A percentile compares a stretch with the other conserved stretches of the same genome.
Evolutionary conservation across 1,140 invertebrate genomes (phyloP).

Genomic region (Homarus americanus): DNA sequence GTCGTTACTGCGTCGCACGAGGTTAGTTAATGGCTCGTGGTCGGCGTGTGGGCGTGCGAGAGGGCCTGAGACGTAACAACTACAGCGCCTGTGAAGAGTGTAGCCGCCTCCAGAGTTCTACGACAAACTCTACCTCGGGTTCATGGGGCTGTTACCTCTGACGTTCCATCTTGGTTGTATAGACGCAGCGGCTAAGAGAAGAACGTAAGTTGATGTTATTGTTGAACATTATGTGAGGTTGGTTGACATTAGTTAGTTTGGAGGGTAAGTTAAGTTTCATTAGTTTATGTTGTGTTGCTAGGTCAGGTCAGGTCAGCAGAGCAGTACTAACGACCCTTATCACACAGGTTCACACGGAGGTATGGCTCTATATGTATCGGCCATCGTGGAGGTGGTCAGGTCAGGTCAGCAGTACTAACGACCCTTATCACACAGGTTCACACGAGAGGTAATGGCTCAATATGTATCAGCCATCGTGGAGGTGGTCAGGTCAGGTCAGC

Average conservation of each 20-base stretch:
- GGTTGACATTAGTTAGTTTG: too few relatives aligned
- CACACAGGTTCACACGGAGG: too few relatives aligned
- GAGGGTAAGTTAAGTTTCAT: too few relatives aligned
- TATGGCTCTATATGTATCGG: too few relatives aligned
- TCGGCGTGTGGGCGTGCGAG: slow-evolving; percentile 91
- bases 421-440: too few relatives aligned
- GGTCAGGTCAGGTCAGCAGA: too few relatives aligned
- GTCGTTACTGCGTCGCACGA: slow-evolving; percentile 75
- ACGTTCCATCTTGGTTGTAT: slow-evolving; percentile 95
- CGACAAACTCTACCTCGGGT: slow-evolving; percentile 95
- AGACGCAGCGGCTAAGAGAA: slow-evolving; percentile 87
- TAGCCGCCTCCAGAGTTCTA: slow-evolving; percentile 88
- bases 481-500: too few relatives aligned
- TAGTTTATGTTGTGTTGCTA: too few relatives aligned
- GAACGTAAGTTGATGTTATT: slow-evolving; percentile 84
- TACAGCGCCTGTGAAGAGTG: slow-evolving; percentile 88
- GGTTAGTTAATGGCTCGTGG: slow-evolving; percentile 78
- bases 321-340: too few relatives aligned
- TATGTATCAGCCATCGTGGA: slow-evolving; percentile 91
- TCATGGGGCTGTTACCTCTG: slow-evolving; percentile 91
- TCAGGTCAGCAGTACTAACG: too few relatives aligned
- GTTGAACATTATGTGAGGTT: too few relatives aligned
- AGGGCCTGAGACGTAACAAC: slow-evolving; percentile 83
- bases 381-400: too few relatives aligned
- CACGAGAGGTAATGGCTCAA: slow-evolving; percentile 84